Conservation (phyloP, 2,888 invertebrate species). For the Chesias legatella region DNA sequence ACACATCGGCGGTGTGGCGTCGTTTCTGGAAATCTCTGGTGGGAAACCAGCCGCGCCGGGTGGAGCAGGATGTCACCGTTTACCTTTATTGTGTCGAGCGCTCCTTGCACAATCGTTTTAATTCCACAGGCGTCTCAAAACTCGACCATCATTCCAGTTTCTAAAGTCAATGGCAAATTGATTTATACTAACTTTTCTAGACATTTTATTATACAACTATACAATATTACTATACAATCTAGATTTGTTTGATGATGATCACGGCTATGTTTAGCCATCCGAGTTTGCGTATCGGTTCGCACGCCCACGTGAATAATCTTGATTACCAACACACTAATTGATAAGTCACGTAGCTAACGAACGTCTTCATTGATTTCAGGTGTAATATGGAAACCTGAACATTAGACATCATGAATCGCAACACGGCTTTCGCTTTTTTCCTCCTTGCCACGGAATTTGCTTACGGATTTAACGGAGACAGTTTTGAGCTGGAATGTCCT, state of each 20-base stretch:
- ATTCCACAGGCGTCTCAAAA: slow-evolving; percentile 31
- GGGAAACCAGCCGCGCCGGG: slow-evolving; percentile 49
- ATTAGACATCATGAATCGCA: slow-evolving; percentile 47
- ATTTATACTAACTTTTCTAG: too few species aligned
- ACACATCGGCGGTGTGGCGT: slow-evolving; percentile 30
- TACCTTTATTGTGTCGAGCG: slow-evolving; percentile 54
- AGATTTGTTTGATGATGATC: slow-evolving; percentile 10
- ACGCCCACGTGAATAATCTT: slow-evolving; percentile 28
- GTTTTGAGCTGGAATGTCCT: slow-evolving; percentile 85
- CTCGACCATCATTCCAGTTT: slow-evolving; percentile 9
- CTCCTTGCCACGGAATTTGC: slow-evolving; percentile 46
- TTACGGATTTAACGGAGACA: slow-evolving; percentile 80
- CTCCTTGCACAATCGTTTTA: slow-evolving; percentile 45
- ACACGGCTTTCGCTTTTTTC: slow-evolving; percentile 46
- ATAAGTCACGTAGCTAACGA: slow-evolving; percentile 18
- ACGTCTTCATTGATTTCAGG: slow-evolving; percentile 37
- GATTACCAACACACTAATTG: slow-evolving; percentile 33
- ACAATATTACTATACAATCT: too few species aligned
- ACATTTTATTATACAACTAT: too few species aligned
- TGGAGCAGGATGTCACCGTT: slow-evolving; percentile 62
- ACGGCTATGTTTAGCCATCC: slow-evolving; percentile 6
- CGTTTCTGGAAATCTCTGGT: slow-evolving; percentile 73
- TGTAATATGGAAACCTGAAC: slow-evolving; percentile 36
- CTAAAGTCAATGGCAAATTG: slow-evolving; percentile 20
- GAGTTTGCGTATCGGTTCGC: slow-evolving; percentile 29